Evolutionary conservation across 2,113 vertebrate genomes (phyloP).

Genomic region (Shinisaurus crocodilurus): DNA sequence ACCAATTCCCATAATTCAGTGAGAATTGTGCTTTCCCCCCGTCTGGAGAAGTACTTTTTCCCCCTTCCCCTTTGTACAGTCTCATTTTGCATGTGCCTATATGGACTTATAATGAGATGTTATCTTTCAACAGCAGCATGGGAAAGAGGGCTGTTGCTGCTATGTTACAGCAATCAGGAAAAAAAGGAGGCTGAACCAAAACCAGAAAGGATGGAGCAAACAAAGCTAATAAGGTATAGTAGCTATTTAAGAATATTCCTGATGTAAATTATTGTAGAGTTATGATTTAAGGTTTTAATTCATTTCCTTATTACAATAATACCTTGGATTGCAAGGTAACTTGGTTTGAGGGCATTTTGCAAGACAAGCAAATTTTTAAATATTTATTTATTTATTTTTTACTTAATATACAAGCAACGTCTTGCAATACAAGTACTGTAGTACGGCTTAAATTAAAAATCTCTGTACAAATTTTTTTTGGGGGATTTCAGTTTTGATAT

Average conservation of each 20-base stretch:
- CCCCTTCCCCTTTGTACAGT: not conserved
- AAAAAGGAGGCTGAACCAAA: not conserved
- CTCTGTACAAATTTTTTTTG: no score
- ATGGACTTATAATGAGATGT: not conserved
- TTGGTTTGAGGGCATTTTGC: no score
- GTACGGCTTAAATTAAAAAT: no score
- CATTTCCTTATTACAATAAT: conserved; percentile 14
- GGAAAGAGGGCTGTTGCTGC: not conserved
- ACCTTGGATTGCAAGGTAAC: no score
- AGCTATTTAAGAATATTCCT: not conserved
- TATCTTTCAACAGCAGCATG: not conserved
- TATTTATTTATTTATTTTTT: no score
- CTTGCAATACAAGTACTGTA: no score
- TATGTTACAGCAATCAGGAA: not conserved
- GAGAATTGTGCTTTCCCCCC: not conserved
- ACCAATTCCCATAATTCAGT: not conserved
- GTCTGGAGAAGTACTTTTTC: not conserved
- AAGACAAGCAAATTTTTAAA: no score
- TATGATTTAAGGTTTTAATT: not conserved
- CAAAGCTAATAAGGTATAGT: not conserved
- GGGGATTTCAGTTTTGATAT: no score
- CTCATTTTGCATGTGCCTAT: not conserved
- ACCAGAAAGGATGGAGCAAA: not conserved
- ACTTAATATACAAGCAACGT: no score
- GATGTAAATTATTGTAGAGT: not conserved